Percentiles rank a stretch among this genome's conserved stretches.
Evolutionary conservation across 2,888 invertebrate genomes (phyloP).

Genomic region (Lacanobia wlatinum): DNA sequence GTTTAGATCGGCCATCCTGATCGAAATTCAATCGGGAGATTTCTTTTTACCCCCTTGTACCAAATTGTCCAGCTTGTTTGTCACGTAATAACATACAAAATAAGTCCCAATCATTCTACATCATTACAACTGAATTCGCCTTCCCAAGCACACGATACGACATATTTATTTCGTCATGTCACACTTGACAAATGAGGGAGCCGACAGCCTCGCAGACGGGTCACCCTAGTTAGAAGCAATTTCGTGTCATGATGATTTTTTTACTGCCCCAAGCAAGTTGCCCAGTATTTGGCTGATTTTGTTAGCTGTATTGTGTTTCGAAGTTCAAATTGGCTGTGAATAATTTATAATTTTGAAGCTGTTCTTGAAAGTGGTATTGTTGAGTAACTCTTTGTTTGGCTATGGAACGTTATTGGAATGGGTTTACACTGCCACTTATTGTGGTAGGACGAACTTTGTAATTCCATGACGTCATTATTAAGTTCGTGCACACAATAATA

Average conservation of each 20-base stretch:
- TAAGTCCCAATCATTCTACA: slow-evolving; percentile 15
- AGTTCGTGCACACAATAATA: background rate
- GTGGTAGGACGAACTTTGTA: background rate
- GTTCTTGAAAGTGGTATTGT: background rate
- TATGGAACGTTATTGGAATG: background rate
- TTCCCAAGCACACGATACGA: slow-evolving; percentile 35
- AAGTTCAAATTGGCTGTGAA: slow-evolving; percentile 38
- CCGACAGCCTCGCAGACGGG: slow-evolving; percentile 40
- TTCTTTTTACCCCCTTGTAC: too few relatives aligned
- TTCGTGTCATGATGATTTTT: slow-evolving; percentile 63
- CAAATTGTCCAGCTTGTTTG: background rate
- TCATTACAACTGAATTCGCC: slow-evolving; percentile 23
- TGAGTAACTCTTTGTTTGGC: background rate
- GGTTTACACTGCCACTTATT: background rate
- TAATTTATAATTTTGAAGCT: slow-evolving; percentile 29
- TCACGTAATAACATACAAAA: slow-evolving; percentile 1
- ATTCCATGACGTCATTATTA: background rate
- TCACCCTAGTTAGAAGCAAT: slow-evolving; percentile 63
- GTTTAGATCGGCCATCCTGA: background rate
- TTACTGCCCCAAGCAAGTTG: slow-evolving; percentile 43
- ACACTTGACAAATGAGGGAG: slow-evolving; percentile 58
- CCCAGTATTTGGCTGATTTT: slow-evolving; percentile 25
- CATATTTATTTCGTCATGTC: slow-evolving; percentile 60
- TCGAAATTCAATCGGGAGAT: background rate
- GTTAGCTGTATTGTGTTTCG: slow-evolving; percentile 20